Conservation (phyloP, 2,888 invertebrate genomes). For the Lathronympha strigana region DNA sequence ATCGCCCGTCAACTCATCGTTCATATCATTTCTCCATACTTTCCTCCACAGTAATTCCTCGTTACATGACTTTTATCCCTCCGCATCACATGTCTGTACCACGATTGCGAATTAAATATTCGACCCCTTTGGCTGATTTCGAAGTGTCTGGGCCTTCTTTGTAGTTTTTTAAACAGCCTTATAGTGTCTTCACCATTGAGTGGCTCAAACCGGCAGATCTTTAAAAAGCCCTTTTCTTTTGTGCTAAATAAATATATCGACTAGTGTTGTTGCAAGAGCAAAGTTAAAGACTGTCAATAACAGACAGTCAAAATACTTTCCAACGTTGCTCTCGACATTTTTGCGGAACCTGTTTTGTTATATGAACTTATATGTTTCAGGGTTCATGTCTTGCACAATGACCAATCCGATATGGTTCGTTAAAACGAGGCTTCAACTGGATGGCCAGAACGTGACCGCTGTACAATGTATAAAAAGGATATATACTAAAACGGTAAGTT, state of each 20-base stretch:
- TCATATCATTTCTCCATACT: no score
- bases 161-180: no score
- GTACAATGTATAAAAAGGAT: conserved; percentile 92
- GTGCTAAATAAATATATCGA: no score
- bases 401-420: conserved; percentile 99
- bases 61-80: no score
- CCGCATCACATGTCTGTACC: no score
- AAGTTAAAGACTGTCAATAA: background rate
- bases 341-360: conserved; percentile 7
- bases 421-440: conserved; percentile 98
- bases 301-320: background rate
- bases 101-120: no score
- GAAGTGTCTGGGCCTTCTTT: conserved; percentile 10
- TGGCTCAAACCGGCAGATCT: no score
- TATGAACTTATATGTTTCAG: conserved; percentile 75
- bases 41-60: no score
- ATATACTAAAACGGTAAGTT: conserved; percentile 89
- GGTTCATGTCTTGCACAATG: conserved; percentile 97
- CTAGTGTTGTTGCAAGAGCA: no score
- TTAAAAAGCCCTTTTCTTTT: no score
- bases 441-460: conserved; percentile 90
- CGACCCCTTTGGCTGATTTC: conserved; percentile 10
- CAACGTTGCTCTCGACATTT: background rate
- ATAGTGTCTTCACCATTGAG: no score
- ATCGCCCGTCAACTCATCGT: no score